Percentiles rank a stretch among this genome's conserved stretches.
Evolutionary conservation across 2,888 invertebrate species (phyloP).

Genomic region (Antheraea yamamai): DNA sequence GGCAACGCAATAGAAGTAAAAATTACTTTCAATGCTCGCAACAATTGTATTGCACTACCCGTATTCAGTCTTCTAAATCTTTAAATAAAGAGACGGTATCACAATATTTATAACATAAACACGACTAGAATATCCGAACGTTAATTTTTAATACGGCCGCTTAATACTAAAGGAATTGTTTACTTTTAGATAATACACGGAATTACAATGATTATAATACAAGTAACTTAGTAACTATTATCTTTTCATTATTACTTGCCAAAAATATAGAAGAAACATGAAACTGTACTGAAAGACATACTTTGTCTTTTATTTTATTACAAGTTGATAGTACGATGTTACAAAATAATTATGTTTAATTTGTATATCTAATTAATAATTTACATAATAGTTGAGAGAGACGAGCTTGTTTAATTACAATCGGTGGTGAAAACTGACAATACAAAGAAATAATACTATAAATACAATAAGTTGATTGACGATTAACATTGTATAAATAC

Average conservation of each 20-base stretch:
- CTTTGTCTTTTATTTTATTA: not conserved
- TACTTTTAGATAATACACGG: not conserved
- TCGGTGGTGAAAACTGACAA: not conserved
- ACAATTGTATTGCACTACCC: conserved; percentile 72
- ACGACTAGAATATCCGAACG: not conserved
- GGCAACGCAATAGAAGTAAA: not conserved
- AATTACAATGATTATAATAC: no score
- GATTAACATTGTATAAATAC: not conserved
- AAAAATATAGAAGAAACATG: no score
- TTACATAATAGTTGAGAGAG: not conserved
- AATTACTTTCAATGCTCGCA: not conserved
- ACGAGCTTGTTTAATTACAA: not conserved
- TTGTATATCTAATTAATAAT: not conserved
- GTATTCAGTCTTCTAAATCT: conserved; percentile 64
- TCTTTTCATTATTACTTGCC: no score
- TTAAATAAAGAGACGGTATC: conserved; percentile 20
- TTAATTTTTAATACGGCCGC: not conserved
- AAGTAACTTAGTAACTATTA: not conserved
- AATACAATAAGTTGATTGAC: not conserved
- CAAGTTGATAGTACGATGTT: not conserved
- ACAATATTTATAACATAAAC: conserved; percentile 23
- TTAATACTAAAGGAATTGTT: not conserved
- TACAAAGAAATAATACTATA: not conserved
- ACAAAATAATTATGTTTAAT: not conserved
- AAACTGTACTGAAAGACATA: no score